These are phyloP conservation scores for Pungitius pungitius DNA, from an alignment of 2,113 vertebrate species.

Conservation along the genomic window DNA sequence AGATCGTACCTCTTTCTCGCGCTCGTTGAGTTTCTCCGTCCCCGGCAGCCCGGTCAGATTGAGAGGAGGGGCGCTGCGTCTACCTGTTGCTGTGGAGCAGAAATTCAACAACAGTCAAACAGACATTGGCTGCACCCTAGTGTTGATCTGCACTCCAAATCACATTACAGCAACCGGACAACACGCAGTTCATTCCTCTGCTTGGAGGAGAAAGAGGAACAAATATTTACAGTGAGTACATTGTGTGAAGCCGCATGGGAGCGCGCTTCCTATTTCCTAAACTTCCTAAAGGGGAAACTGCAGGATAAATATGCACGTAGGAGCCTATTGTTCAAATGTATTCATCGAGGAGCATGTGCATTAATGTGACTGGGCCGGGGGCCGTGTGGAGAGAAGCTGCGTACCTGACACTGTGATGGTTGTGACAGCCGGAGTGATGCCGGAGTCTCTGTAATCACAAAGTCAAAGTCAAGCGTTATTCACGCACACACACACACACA, in stretches of 20 bases:
- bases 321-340: conserved; percentile 32
- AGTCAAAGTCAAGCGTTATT: conserved; percentile 45
- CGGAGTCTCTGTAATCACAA: conserved; percentile 88
- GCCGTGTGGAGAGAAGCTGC: conserved; percentile 29
- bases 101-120: conserved; percentile 28
- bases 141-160: conserved; percentile 9
- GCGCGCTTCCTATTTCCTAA: conserved; percentile 32
- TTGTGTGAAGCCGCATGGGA: conserved; percentile 36
- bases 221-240: conserved; percentile 48
- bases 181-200: conserved; percentile 39
- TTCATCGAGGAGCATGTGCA: conserved; percentile 46
- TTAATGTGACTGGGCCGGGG: conserved; percentile 47
- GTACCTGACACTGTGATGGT: conserved; percentile 92
- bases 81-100: conserved; percentile 79
- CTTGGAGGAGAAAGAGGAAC: conserved; percentile 19
- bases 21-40: conserved; percentile 96
- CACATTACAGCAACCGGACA: conserved; percentile 21
- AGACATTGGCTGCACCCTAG: background rate
- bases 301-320: conserved; percentile 30
- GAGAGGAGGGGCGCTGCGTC: conserved; percentile 93
- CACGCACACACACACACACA: background rate
- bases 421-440: conserved; percentile 89
- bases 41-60: conserved; percentile 97
- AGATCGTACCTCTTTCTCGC: conserved; percentile 93
- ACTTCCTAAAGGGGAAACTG: conserved; percentile 29